Evolutionary conservation across 2,113 vertebrate species (phyloP).

Genomic region (Cyanocitta stelleri): DNA sequence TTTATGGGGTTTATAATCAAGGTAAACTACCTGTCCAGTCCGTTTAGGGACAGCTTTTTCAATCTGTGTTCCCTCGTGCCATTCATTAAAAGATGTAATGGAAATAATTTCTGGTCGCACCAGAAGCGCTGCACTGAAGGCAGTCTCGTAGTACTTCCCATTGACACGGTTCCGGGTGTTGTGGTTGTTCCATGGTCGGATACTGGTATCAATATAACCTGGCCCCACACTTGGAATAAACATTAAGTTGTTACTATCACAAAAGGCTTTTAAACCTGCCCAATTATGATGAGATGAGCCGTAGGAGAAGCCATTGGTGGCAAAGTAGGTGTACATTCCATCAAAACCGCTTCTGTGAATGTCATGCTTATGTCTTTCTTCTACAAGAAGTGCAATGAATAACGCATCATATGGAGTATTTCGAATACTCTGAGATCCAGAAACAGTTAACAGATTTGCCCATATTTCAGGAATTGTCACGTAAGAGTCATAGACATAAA

Average conservation of each 20-base stretch:
- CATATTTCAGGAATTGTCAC: slow-evolving; percentile 87
- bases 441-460: slow-evolving; percentile 84
- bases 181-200: slow-evolving; percentile 92
- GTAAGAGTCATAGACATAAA: slow-evolving; percentile 97
- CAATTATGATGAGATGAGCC: slow-evolving; percentile 93
- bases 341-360: slow-evolving; percentile 91
- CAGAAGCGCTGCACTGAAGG: slow-evolving; percentile 82
- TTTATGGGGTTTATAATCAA: slow-evolving; percentile 92
- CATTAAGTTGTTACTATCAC: slow-evolving; percentile 84
- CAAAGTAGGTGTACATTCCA: slow-evolving; percentile 96
- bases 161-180: slow-evolving; percentile 94
- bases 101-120: slow-evolving; percentile 86
- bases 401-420: slow-evolving; percentile 86
- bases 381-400: slow-evolving; percentile 91
- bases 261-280: slow-evolving; percentile 86
- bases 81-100: slow-evolving; percentile 96
- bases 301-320: slow-evolving; percentile 95
- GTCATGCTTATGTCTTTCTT: slow-evolving; percentile 89
- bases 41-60: slow-evolving; percentile 91
- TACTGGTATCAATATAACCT: slow-evolving; percentile 92
- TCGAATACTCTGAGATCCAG: slow-evolving; percentile 81
- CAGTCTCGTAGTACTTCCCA: slow-evolving; percentile 92
- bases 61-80: slow-evolving; percentile 98
- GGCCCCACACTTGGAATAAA: slow-evolving; percentile 97
- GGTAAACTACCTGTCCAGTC: slow-evolving; percentile 75